Evolutionary conservation across 1,140 invertebrate species (phyloP).

Genomic region (Halyomorpha halys): DNA sequence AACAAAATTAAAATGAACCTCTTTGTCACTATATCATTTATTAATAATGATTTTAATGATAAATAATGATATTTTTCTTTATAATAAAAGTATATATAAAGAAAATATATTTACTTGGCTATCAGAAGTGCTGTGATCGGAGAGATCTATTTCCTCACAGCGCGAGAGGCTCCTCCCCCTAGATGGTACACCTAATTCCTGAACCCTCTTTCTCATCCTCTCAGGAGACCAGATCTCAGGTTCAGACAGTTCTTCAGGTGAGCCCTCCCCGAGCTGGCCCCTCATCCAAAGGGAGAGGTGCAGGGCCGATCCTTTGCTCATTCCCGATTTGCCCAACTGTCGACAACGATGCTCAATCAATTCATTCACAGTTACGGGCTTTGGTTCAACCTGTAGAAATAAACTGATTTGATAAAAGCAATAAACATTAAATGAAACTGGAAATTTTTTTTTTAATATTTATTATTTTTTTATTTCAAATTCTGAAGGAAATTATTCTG

Average conservation of each 20-base stretch:
- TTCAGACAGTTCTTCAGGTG: constrained; percentile 40
- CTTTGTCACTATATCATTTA: too few species aligned
- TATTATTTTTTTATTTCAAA: too few species aligned
- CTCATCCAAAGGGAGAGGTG: constrained; percentile 65
- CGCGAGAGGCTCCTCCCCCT: constrained; percentile 35
- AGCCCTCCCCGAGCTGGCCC: constrained; percentile 40
- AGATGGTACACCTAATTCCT: constrained; percentile 41
- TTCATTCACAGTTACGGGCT: constrained; percentile 36
- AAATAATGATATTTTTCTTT: too few species aligned
- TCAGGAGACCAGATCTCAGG: constrained; percentile 56
- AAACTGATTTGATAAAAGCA: neutral
- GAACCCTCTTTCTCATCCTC: constrained; percentile 50
- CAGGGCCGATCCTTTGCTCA: constrained; percentile 47
- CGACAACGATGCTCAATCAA: constrained; percentile 49
- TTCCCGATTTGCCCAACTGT: constrained; percentile 44
- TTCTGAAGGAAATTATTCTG: too few species aligned
- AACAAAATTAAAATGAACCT: too few species aligned
- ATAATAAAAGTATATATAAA: too few species aligned
- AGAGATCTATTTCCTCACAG: constrained; percentile 37
- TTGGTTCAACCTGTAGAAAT: constrained; percentile 6
- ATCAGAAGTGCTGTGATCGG: constrained; percentile 58
- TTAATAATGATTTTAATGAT: too few species aligned
- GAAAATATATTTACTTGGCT: constrained; percentile 46
- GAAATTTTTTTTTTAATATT: too few species aligned
- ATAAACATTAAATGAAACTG: too few species aligned